Evolutionary conservation across 2,797 vertebrate species (phyloP).

Genomic region (Muscicapa comitata): DNA sequence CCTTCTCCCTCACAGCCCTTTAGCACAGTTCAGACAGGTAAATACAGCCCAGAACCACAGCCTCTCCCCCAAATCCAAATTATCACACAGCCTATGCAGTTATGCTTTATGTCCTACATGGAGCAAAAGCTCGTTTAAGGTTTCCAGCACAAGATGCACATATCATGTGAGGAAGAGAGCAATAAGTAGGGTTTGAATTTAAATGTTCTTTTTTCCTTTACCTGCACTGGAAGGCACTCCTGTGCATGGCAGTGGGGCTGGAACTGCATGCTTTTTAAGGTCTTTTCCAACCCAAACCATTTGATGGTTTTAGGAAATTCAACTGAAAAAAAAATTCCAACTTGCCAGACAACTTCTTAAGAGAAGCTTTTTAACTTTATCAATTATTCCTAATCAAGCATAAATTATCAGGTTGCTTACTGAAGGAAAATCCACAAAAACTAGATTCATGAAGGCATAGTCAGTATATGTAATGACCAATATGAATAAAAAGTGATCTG

Average conservation of each 20-base stretch:
- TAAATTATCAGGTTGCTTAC: background rate
- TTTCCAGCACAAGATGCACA: background rate
- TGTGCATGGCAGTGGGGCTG: background rate
- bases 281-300: background rate
- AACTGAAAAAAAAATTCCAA: background rate
- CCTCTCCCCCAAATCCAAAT: background rate
- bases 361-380: background rate
- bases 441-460: background rate
- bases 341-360: background rate
- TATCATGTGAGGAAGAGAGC: background rate
- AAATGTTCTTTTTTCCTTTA: background rate
- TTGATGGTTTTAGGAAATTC: background rate
- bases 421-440: background rate
- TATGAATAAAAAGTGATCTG: background rate
- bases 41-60: background rate
- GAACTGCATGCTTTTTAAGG: background rate
- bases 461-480: background rate
- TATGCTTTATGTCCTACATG: background rate
- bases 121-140: background rate
- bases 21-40: background rate
- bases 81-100: background rate
- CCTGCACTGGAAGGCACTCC: rapidly evolving
- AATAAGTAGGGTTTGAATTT: background rate
- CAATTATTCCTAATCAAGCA: background rate
- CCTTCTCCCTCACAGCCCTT: background rate